Evolutionary conservation across 2,888 invertebrate genomes (phyloP).

Genomic region (Drosophila emarginata): DNA sequence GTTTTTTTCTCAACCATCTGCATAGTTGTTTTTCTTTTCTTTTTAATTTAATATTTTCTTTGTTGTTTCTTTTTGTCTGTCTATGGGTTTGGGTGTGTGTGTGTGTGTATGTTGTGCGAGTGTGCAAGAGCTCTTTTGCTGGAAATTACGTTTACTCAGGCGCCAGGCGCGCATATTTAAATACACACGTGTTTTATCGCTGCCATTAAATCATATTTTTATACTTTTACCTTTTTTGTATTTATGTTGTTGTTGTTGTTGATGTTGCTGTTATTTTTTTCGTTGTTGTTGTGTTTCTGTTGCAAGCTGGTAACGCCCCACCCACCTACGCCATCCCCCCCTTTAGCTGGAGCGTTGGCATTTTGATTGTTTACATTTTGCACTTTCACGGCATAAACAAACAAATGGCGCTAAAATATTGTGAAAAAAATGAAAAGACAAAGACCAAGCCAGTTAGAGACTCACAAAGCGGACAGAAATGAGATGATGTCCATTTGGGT

Average conservation of each 20-base stretch:
- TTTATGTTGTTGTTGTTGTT: constrained; percentile 26
- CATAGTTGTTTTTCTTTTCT: constrained; percentile 57
- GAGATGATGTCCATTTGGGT: constrained; percentile 7
- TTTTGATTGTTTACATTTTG: constrained; percentile 81
- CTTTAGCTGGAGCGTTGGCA: constrained; percentile 52
- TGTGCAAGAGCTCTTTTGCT: constrained; percentile 44
- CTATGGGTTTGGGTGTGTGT: constrained; percentile 24
- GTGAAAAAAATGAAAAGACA: constrained; percentile 54
- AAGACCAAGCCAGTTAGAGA: constrained; percentile 25
- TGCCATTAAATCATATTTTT: constrained; percentile 83
- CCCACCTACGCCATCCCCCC: constrained; percentile 4
- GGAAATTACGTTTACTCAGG: constrained; percentile 83
- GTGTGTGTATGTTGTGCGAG: background rate
- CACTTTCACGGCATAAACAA: constrained; percentile 78
- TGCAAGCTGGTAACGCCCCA: constrained; percentile 45
- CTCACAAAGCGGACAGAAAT: constrained; percentile 21
- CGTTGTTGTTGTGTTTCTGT: constrained; percentile 34
- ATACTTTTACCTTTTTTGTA: constrained; percentile 68
- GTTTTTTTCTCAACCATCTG: background rate
- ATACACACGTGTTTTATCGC: constrained; percentile 83
- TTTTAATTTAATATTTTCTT: constrained; percentile 71
- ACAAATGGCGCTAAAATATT: constrained; percentile 68
- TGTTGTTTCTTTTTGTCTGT: constrained; percentile 53
- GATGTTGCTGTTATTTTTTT: constrained; percentile 3
- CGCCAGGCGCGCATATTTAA: constrained; percentile 82